These are phyloP conservation scores for Trilocha varians DNA, from an alignment of 2,888 invertebrate species.

Conservation along the genomic window DNA sequence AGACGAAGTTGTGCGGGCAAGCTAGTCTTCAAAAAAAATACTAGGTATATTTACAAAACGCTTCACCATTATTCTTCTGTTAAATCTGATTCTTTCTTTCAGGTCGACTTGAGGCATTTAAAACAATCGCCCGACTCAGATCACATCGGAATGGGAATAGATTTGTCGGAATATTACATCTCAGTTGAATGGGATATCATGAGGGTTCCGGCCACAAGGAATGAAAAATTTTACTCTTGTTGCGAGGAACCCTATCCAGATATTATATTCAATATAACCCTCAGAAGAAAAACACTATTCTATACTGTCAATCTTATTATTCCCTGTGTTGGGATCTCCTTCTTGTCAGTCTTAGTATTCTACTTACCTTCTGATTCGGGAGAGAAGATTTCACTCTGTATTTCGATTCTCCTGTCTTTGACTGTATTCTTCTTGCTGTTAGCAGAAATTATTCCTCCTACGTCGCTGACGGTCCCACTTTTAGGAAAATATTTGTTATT, in stretches of 20 bases:
- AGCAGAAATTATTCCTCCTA: constrained; percentile 95
- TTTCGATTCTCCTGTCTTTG: constrained; percentile 92
- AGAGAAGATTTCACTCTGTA: constrained; percentile 97
- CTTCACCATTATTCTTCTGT: background rate
- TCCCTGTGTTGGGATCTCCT: constrained; percentile 97
- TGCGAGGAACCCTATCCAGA: constrained; percentile 98
- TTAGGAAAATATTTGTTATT: constrained; percentile 94
- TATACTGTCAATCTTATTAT: constrained; percentile 98
- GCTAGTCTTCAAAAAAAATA: too few relatives aligned
- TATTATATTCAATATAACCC: constrained; percentile 97
- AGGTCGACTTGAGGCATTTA: constrained; percentile 93
- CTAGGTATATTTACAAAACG: too few relatives aligned
- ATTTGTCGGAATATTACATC: constrained; percentile 94
- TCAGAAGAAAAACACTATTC: constrained; percentile 95
- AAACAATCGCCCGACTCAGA: constrained; percentile 91
- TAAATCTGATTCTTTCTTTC: constrained; percentile 26
- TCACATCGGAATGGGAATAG: constrained; percentile 91
- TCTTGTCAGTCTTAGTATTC: constrained; percentile 96
- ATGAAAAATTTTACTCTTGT: constrained; percentile 96
- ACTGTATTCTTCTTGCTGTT: constrained; percentile 95
- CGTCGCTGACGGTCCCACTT: constrained; percentile 92
- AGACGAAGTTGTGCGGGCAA: too few relatives aligned
- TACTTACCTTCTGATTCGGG: constrained; percentile 98
- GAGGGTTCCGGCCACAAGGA: constrained; percentile 90
- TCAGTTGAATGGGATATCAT: constrained; percentile 99